These are phyloP conservation scores for Spilosoma lubricipeda DNA, from an alignment of 2,888 invertebrate species.

Conservation along the genomic window DNA sequence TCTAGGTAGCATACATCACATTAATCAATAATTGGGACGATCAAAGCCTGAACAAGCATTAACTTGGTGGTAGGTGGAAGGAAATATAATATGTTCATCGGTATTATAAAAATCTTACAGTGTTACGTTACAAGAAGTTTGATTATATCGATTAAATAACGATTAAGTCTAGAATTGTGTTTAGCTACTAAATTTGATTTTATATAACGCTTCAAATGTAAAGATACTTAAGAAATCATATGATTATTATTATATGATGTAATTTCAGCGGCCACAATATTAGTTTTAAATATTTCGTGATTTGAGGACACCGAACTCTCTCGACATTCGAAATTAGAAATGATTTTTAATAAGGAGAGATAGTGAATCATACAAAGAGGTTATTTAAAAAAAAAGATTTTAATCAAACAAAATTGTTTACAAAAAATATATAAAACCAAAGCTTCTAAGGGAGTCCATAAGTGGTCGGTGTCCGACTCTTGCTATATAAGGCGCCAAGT, in stretches of 20 bases:
- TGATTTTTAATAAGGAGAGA: background rate
- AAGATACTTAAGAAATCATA: background rate
- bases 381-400: constrained; percentile 1
- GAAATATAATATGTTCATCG: background rate
- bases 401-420: constrained; percentile 15
- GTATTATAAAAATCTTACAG: background rate
- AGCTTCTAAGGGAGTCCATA: constrained; percentile 52
- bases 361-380: background rate
- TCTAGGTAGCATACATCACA: too few relatives aligned
- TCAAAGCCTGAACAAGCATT: too few relatives aligned
- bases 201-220: constrained; percentile 1
- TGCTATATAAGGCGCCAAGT: constrained; percentile 69
- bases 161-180: background rate
- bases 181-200: background rate
- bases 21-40: too few relatives aligned
- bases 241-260: constrained; percentile 6
- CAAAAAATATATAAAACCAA: constrained; percentile 34
- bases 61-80: too few relatives aligned
- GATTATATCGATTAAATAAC: constrained; percentile 10
- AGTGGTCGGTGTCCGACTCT: constrained; percentile 68
- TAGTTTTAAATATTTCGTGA: background rate
- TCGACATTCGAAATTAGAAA: background rate
- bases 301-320: background rate
- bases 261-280: background rate
- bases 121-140: background rate